Evolutionary conservation across 2,888 invertebrate species (phyloP).

Genomic region (Phengaris alcon): DNA sequence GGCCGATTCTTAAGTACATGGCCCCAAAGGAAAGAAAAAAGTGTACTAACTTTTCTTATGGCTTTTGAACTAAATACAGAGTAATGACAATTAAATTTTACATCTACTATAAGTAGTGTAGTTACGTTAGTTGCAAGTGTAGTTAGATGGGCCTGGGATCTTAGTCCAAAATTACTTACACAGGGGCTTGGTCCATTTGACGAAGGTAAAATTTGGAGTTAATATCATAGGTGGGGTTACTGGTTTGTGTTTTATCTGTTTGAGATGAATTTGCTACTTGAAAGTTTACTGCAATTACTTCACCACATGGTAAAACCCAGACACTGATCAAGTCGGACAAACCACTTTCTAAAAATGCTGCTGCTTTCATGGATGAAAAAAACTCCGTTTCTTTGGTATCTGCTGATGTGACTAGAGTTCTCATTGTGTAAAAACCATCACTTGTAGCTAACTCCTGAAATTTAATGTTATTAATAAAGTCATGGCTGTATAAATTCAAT

Average conservation of each 20-base stretch:
- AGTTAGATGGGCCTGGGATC: too few species aligned
- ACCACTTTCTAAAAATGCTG: slow-evolving; percentile 85
- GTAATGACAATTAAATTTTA: too few species aligned
- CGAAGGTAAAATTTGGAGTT: slow-evolving; percentile 89
- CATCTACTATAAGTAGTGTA: too few species aligned
- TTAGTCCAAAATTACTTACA: slow-evolving; percentile 59
- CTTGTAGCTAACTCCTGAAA: slow-evolving; percentile 72
- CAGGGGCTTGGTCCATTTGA: slow-evolving; percentile 89
- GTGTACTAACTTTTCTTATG: too few species aligned
- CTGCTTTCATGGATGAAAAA: slow-evolving; percentile 89
- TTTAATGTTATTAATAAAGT: neutral
- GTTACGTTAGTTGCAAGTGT: too few species aligned
- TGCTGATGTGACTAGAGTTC: slow-evolving; percentile 82
- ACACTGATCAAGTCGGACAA: slow-evolving; percentile 88
- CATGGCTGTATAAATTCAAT: too few species aligned
- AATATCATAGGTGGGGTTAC: slow-evolving; percentile 65
- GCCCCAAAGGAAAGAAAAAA: too few species aligned
- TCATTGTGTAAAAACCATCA: slow-evolving; percentile 87
- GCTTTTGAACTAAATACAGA: too few species aligned
- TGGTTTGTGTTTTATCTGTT: slow-evolving; percentile 37
- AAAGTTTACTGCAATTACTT: slow-evolving; percentile 85
- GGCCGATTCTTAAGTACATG: too few species aligned
- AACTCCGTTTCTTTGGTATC: slow-evolving; percentile 84
- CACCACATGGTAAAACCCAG: slow-evolving; percentile 88
- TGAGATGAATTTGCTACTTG: slow-evolving; percentile 63